phyloP scores from a whole-genome alignment of 2,113 vertebrate species.

The Heteronetta atricapilla region DNA sequence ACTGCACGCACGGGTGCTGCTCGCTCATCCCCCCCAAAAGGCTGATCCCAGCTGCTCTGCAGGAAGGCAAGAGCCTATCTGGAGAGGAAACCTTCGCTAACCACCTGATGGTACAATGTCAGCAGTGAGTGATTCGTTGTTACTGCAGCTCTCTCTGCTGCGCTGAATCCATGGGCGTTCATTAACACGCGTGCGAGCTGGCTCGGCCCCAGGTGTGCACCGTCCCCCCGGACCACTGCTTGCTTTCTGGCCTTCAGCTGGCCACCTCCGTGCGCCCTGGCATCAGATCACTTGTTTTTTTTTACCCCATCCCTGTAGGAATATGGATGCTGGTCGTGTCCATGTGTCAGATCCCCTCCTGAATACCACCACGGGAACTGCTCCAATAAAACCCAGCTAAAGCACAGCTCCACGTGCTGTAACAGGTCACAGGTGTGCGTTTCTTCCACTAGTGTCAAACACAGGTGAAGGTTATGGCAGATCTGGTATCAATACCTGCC shows the following conservation, averaged over 20 bases:
- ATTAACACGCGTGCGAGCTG: not conserved
- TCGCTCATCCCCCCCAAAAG: not conserved
- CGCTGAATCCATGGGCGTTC: not conserved
- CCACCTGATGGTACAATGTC: slow-evolving; percentile 15
- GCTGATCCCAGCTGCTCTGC: slow-evolving; percentile 31
- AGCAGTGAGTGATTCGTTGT: not conserved
- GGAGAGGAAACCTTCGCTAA: not conserved
- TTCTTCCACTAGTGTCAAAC: not conserved
- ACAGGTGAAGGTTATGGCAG: not conserved
- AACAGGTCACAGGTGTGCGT: not conserved
- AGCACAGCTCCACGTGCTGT: not conserved
- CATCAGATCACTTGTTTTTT: not conserved
- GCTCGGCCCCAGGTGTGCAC: not conserved
- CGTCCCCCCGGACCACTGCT: not conserved
- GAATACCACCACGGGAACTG: not conserved
- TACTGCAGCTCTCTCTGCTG: not conserved
- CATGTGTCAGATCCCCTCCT: not conserved
- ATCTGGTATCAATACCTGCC: not conserved
- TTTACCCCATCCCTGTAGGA: not conserved
- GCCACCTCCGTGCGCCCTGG: not conserved
- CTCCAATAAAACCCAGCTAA: not conserved
- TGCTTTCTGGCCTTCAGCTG: not conserved
- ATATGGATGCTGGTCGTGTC: not conserved
- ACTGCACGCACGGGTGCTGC: not conserved
- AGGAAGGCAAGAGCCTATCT: not conserved